Evolutionary conservation across 2,888 invertebrate genomes (phyloP).

Genomic region (Orthosia cruda): DNA sequence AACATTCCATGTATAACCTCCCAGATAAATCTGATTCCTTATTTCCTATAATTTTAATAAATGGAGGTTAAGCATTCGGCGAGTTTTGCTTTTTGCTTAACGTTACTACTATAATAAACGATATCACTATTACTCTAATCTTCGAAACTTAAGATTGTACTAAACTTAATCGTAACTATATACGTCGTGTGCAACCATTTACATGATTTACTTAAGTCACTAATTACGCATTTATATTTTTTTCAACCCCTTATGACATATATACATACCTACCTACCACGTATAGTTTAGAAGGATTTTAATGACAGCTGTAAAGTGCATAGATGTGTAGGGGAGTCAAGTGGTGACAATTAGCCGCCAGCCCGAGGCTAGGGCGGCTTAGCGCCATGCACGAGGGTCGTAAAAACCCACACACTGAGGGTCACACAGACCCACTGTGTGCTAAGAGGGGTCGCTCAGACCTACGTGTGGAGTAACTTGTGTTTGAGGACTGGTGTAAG

Average conservation of each 20-base stretch:
- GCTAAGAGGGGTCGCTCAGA: conserved; percentile 3
- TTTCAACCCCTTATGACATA: conserved; percentile 14
- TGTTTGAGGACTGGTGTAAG: conserved; percentile 22
- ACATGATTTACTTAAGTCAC: conserved; percentile 7
- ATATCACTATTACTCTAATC: neutral
- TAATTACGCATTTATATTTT: conserved; percentile 30
- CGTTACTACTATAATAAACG: too few relatives aligned
- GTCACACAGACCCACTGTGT: conserved; percentile 7
- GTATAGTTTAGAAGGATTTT: conserved; percentile 10
- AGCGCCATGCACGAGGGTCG: conserved; percentile 20
- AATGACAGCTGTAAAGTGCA: conserved; percentile 57
- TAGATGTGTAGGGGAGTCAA: conserved; percentile 42
- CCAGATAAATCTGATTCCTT: too few relatives aligned
- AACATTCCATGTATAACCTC: neutral
- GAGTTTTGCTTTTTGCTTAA: neutral
- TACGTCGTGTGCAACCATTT: neutral
- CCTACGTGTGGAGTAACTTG: conserved; percentile 34
- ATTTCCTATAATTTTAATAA: neutral
- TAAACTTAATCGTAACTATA: neutral
- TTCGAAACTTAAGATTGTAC: neutral
- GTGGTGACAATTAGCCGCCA: conserved; percentile 61
- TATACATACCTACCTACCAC: neutral
- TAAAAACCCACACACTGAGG: conserved; percentile 12
- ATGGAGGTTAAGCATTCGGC: neutral
- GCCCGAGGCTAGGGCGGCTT: conserved; percentile 34